Evolutionary conservation across 2,888 invertebrate species (phyloP).

Genomic region (Callinectes sapidus): DNA sequence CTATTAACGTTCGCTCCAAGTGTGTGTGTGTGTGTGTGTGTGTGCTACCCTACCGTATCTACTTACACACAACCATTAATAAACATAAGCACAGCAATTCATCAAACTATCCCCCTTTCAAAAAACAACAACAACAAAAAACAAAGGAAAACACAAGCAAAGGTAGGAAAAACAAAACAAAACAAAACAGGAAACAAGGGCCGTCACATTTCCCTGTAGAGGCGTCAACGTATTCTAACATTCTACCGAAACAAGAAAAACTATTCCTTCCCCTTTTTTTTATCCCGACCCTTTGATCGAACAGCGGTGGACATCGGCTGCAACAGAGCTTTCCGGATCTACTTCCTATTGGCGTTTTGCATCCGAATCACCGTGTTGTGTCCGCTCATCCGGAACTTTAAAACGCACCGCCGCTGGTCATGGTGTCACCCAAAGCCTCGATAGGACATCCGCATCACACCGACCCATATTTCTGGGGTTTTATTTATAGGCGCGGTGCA

Average conservation of each 20-base stretch:
- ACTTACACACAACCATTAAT: not conserved
- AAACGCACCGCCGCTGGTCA: not conserved
- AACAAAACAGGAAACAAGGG: not conserved
- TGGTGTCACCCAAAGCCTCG: not conserved
- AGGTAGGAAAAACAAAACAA: no score
- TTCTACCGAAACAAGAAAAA: not conserved
- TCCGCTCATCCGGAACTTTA: not conserved
- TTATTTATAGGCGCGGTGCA: not conserved
- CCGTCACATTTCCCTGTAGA: not conserved
- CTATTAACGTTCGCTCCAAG: not conserved
- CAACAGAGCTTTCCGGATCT: not conserved
- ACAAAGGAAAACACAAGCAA: no score
- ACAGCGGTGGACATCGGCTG: not conserved
- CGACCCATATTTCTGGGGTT: not conserved
- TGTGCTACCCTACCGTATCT: not conserved
- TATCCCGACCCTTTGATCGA: not conserved
- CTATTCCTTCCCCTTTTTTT: not conserved
- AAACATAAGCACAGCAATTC: not conserved
- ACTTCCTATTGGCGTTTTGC: not conserved
- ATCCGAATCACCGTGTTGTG: not conserved
- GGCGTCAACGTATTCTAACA: not conserved
- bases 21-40: conserved; percentile 30
- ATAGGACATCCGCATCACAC: not conserved
- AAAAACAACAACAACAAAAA: no score
- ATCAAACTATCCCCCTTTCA: not conserved